These are phyloP conservation scores for Toxotes lorentzi DNA, from an alignment of 2,797 vertebrate species.

Conservation along the genomic window DNA sequence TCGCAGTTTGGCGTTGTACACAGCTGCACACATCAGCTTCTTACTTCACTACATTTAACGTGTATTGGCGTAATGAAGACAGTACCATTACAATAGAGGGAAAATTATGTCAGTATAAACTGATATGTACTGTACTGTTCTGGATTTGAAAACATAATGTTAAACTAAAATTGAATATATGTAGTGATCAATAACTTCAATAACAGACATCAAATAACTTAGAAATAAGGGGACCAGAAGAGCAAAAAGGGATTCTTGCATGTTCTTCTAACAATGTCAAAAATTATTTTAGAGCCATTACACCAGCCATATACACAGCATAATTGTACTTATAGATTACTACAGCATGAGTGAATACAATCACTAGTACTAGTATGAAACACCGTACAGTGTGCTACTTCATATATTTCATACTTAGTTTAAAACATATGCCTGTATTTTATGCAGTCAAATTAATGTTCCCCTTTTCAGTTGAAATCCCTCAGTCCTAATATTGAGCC, in stretches of 20 bases:
- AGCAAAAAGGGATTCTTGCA: background rate
- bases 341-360: background rate
- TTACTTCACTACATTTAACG: background rate
- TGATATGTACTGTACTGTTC: background rate
- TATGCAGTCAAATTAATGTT: background rate
- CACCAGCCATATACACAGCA: too few relatives aligned
- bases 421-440: background rate
- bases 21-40: background rate
- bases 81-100: too few relatives aligned
- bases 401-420: background rate
- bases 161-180: background rate
- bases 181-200: background rate
- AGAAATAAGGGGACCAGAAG: too few relatives aligned
- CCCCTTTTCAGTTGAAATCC: background rate
- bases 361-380: background rate
- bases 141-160: background rate
- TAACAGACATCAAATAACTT: background rate
- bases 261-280: background rate
- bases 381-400: background rate
- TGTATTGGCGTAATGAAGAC: too few relatives aligned
- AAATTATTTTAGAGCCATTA: background rate
- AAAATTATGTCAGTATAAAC: background rate
- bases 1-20: conserved; percentile 6
- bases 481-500: background rate
- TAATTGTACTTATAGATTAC: background rate